These are phyloP conservation scores for Phylloscopus whistleri DNA, from an alignment of 2,113 vertebrate species.

Conservation along the genomic window DNA sequence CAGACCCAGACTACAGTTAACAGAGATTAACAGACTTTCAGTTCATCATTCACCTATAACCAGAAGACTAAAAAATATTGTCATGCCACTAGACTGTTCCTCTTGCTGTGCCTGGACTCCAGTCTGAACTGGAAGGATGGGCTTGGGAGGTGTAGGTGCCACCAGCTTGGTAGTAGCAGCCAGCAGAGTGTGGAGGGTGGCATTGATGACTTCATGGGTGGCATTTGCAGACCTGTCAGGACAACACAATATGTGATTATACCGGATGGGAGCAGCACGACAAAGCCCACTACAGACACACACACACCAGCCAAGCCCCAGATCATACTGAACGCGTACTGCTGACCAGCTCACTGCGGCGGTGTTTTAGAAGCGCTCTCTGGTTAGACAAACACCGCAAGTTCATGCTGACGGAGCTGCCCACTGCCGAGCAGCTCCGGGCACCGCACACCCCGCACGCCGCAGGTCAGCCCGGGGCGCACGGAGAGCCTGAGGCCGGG, in stretches of 20 bases:
- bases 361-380: neutral
- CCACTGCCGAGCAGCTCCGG: rapidly evolving
- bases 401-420: rapidly evolving
- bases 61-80: conserved; percentile 96
- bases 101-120: conserved; percentile 96
- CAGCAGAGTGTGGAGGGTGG: conserved; percentile 75
- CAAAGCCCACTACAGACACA: rapidly evolving
- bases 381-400: rapidly evolving
- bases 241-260: neutral
- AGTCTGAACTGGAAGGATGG: conserved; percentile 92
- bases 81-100: conserved; percentile 97
- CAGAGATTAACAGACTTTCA: neutral
- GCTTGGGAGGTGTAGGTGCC: conserved; percentile 83
- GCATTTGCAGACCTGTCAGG: conserved; percentile 76
- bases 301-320: neutral
- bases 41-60: conserved; percentile 84
- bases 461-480: neutral
- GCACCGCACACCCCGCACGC: no score
- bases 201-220: conserved; percentile 79
- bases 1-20: neutral
- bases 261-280: neutral
- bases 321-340: neutral
- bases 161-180: conserved; percentile 77
- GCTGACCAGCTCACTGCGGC: rapidly evolving
- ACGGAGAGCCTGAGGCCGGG: neutral